phyloP scores from a whole-genome alignment of 2,797 vertebrate genomes.

The Menidia menidia region DNA sequence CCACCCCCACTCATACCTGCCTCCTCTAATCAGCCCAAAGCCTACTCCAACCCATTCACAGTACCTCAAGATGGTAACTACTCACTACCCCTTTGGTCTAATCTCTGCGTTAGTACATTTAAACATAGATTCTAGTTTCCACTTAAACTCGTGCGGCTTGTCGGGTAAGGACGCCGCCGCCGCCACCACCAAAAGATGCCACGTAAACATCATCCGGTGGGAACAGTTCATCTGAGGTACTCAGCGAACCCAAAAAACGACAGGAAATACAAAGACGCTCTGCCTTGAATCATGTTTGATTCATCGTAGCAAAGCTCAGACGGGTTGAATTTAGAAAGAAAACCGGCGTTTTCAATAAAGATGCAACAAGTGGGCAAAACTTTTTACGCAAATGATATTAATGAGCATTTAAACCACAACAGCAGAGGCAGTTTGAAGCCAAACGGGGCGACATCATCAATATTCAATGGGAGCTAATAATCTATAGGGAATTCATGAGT shows the following conservation, averaged over 20 bases:
- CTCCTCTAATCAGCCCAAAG: conserved; percentile 74
- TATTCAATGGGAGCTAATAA: not conserved
- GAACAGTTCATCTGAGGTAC: not conserved
- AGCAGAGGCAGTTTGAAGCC: conserved; percentile 2
- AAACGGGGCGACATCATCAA: not conserved
- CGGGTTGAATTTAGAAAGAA: not conserved
- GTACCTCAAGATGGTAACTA: conserved; percentile 60
- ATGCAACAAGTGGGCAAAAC: not conserved
- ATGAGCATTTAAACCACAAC: too few species aligned
- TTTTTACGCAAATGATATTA: too few species aligned
- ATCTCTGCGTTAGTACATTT: conserved; percentile 42
- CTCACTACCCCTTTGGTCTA: conserved; percentile 44
- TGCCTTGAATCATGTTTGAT: not conserved
- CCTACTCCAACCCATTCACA: conserved; percentile 51
- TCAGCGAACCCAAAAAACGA: not conserved
- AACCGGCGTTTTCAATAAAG: not conserved
- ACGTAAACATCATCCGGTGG: not conserved
- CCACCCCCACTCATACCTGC: conserved; percentile 72
- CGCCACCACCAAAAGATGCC: not conserved
- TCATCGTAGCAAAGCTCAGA: not conserved
- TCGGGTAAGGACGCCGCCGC: conserved; percentile 14
- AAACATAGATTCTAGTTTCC: conserved; percentile 43
- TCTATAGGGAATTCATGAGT: conserved; percentile 14
- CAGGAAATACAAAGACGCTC: not conserved
- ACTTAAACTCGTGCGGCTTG: conserved; percentile 13